phyloP scores from a whole-genome alignment of 2,888 invertebrate genomes.

The Heliconius sara region DNA sequence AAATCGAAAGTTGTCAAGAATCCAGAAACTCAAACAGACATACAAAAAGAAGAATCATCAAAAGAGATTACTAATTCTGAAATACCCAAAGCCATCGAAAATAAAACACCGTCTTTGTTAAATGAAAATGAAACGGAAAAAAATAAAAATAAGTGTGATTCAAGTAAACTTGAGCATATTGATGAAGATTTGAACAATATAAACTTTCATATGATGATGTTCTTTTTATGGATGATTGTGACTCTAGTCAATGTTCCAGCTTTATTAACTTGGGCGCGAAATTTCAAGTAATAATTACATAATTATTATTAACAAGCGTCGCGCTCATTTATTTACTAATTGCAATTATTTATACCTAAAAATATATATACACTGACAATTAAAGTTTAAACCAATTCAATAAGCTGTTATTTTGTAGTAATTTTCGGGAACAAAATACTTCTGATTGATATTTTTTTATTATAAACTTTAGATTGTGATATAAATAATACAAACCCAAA shows the following conservation, averaged over 20 bases:
- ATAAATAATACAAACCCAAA: no score
- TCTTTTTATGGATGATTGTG: constrained; percentile 87
- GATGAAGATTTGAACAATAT: constrained; percentile 79
- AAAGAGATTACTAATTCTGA: constrained; percentile 41
- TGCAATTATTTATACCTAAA: neutral
- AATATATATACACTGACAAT: no score
- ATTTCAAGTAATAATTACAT: constrained; percentile 86
- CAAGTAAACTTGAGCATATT: constrained; percentile 43
- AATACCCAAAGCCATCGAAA: constrained; percentile 48
- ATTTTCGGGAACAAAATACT: no score
- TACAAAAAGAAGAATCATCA: constrained; percentile 21
- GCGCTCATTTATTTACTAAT: neutral
- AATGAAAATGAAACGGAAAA: constrained; percentile 28
- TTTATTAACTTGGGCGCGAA: constrained; percentile 91
- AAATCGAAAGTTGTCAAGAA: constrained; percentile 52
- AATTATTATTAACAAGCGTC: neutral
- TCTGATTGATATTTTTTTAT: no score
- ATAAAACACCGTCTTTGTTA: constrained; percentile 11
- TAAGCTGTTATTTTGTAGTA: no score
- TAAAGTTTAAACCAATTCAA: no score
- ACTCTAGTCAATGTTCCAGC: constrained; percentile 88
- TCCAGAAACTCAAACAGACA: constrained; percentile 30
- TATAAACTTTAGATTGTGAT: no score
- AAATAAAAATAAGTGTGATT: constrained; percentile 43
- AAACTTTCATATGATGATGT: constrained; percentile 89